Evolutionary conservation across 2,113 vertebrate genomes (phyloP), one percentile per base, ranked within the genome.

Genomic region (Nerophis lumbriciformis): DNA sequence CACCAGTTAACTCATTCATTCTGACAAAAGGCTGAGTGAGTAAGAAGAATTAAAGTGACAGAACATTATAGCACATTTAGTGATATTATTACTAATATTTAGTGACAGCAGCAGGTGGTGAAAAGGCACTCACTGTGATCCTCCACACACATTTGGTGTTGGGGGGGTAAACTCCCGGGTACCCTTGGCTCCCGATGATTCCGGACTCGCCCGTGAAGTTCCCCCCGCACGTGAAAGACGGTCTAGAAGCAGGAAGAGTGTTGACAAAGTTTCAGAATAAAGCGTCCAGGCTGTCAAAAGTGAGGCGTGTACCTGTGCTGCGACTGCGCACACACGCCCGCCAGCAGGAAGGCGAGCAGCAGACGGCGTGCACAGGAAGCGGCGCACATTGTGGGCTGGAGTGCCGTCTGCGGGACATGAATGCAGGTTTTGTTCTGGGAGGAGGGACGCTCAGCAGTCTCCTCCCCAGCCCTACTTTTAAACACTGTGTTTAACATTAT

Each of bases 71-170:
- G 19, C 19, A 19, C 2, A 19, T 19, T 19, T 19, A 19, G 1
- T 19, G 19, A 19, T 19, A 19, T 19, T 19, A 19, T 19, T 19
- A 19, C 19, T 19, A 19, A 19, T 19, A 19, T 1, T 19, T 19
- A 19, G 19, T 19, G 19, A 2, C 19, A 19, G 2, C 19, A 19
- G 19, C 19, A 19, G 19, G 19, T 45, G 5, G 12, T 45, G 5
- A 45, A 45, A 45, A 45, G 1, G 42, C 10, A 88, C 95, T 94
- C 92, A 99, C 97, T 88, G 94, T 97, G 83, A 99, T 95, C 87
- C 93, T 97, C 97, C 97, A 99, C 69, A 96, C 93, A 76, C 97
- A 99, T 87, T 96, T 98, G 88, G 93, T 98, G 79, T 99, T 99
- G 67, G 97, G 93, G 68, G 96, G 96, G 82, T 99, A 99, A 79